phyloP scores from a whole-genome alignment of 1,140 invertebrate genomes.

The Geopemphigus sp. region DNA sequence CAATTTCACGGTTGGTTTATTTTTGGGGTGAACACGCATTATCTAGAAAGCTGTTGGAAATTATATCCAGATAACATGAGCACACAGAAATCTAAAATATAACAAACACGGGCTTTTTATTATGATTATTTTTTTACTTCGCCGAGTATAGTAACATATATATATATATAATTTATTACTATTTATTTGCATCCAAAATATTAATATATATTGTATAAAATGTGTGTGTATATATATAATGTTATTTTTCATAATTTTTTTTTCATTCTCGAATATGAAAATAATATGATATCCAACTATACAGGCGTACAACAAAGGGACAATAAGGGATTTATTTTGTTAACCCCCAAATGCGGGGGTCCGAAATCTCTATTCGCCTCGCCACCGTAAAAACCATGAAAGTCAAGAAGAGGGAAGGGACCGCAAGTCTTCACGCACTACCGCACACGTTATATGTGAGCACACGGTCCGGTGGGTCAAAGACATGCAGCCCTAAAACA shows the following conservation, averaged over 20 bases:
- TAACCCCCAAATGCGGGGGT: neutral
- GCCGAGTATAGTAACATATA: no score
- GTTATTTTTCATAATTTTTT: neutral
- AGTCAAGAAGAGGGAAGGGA: conserved; percentile 9
- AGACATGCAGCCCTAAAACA: neutral
- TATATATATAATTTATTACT: neutral
- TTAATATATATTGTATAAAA: neutral
- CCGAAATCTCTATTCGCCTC: conserved; percentile 18
- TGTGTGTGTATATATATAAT: neutral
- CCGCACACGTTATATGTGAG: conserved; percentile 28
- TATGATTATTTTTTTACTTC: no score
- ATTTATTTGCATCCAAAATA: neutral
- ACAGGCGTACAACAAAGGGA: conserved; percentile 1
- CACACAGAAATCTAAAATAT: conserved; percentile 22
- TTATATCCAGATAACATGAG: conserved; percentile 24
- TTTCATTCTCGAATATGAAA: neutral
- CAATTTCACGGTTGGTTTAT: conserved; percentile 39
- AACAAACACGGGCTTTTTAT: neutral
- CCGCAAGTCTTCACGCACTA: conserved; percentile 5
- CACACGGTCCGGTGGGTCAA: conserved; percentile 11
- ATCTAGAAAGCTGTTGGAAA: conserved; percentile 1
- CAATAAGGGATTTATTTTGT: conserved; percentile 22
- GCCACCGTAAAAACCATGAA: neutral
- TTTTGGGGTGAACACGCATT: conserved; percentile 16
- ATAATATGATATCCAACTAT: conserved; percentile 9